These are phyloP conservation scores for Oegoconia quadripuncta DNA, from an alignment of 2,888 invertebrate species.

Conservation along the genomic window DNA sequence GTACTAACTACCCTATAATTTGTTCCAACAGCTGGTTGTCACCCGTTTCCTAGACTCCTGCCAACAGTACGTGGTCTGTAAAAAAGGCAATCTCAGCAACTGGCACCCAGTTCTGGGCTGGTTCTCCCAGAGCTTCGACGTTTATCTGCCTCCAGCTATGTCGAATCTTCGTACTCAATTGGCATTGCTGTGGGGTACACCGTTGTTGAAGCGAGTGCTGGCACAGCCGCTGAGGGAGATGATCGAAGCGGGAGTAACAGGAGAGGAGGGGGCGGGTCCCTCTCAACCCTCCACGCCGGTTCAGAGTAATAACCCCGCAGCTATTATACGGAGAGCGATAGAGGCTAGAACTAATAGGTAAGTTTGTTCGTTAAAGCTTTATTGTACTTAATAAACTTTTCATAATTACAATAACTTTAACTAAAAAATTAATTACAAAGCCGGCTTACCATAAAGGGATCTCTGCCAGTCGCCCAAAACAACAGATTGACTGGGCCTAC, in stretches of 20 bases:
- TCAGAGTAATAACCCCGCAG: conserved; percentile 63
- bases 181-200: conserved; percentile 83
- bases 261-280: conserved; percentile 73
- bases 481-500: no score
- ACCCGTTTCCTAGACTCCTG: conserved; percentile 93
- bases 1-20: no score
- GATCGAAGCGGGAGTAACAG: conserved; percentile 64
- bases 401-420: neutral
- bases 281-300: conserved; percentile 73
- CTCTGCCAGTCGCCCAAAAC: no score
- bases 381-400: neutral
- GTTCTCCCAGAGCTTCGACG: conserved; percentile 89
- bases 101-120: conserved; percentile 99
- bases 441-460: no score
- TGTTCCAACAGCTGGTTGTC: conserved; percentile 85
- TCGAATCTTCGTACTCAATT: conserved; percentile 84
- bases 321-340: conserved; percentile 67
- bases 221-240: conserved; percentile 71
- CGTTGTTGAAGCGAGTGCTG: conserved; percentile 60
- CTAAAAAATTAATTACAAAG: no score
- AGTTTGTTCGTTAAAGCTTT: conserved; percentile 7
- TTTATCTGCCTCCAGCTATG: conserved; percentile 85
- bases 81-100: conserved; percentile 94
- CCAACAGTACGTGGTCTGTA: conserved; percentile 94
- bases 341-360: conserved; percentile 79